Evolutionary conservation across 2,113 vertebrate species (phyloP).

Genomic region (Chrysemys picta): DNA sequence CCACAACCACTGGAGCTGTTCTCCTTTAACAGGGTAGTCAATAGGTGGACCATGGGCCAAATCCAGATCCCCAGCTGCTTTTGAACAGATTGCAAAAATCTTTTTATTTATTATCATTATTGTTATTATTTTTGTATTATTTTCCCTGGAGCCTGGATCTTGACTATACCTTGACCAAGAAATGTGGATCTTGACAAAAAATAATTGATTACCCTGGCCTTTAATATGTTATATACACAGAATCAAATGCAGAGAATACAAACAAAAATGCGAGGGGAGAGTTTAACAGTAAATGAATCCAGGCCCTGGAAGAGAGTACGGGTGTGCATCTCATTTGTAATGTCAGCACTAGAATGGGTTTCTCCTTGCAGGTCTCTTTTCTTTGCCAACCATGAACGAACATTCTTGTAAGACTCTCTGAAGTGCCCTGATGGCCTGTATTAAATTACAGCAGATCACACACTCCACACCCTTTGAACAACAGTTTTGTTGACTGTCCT

Average conservation of each 20-base stretch:
- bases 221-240: background rate
- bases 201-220: background rate
- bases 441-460: background rate
- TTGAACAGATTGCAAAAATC: background rate
- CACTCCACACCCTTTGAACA: background rate
- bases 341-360: background rate
- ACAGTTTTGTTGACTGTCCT: background rate
- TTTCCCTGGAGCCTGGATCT: background rate
- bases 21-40: background rate
- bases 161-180: background rate
- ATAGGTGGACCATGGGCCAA: background rate
- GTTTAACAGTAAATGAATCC: background rate
- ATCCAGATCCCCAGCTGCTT: background rate
- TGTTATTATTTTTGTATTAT: background rate
- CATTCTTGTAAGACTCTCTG: background rate
- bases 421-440: background rate
- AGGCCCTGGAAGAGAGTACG: background rate
- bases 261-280: background rate
- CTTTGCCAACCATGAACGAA: background rate
- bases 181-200: background rate
- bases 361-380: background rate
- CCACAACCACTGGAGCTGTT: background rate
- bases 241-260: background rate
- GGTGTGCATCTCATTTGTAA: background rate
- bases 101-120: background rate